Base-by-base conservation (phyloP, 1,140 invertebrate species). In the Asobara japonica region DNA sequence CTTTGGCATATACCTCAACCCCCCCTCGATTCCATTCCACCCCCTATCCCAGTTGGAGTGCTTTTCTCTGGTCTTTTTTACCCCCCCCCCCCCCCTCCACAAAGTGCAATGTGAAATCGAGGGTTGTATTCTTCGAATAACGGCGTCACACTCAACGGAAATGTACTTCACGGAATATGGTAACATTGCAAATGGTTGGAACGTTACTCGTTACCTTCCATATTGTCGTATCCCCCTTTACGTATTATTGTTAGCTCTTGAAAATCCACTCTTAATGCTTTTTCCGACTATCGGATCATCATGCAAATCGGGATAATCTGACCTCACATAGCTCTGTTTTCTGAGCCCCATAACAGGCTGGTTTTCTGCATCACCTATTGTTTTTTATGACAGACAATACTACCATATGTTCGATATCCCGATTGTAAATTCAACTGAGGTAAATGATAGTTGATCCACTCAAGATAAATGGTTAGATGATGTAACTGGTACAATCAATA, bases 81-180 rank as follows among this genome's bases (percentile, higher is more conserved):
- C 13, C 41, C n/a, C 13, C n/a, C 18, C 41, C n/a, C 3, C 8
- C 8, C 36, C 36, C 36, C 10, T 10, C 36, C 10, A 38, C n/a
- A n/a, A n/a, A n/a, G 10, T 3, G 36, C 36, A 2, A 20, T 10
- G 64, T 27, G 27, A 27, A 45, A 48, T 16, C 18, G 38, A 64
- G 60, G 29, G 69, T 45, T 71, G 45, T 64, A 71, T 71, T 71
- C 69, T 71, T 33, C 36, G 69, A 18, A 36, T 45, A 71, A 71
- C 10, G 69, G 61, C 61, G 38, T 64, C 25, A 41, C 41, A 64
- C 36, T 64, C 33, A 64, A 64, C 69, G 36, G 36, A 64, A 65
- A 64, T 45, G 41, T 71, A 71, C 61, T 65, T 16, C 6, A 20
- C 61, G 61, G 36, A 71, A 71, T 65, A 62, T 25, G 20, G 27